Evolutionary conservation across 2,888 invertebrate genomes (phyloP), one percentile per base, ranked within the genome.

Genomic region (Labia minor): DNA sequence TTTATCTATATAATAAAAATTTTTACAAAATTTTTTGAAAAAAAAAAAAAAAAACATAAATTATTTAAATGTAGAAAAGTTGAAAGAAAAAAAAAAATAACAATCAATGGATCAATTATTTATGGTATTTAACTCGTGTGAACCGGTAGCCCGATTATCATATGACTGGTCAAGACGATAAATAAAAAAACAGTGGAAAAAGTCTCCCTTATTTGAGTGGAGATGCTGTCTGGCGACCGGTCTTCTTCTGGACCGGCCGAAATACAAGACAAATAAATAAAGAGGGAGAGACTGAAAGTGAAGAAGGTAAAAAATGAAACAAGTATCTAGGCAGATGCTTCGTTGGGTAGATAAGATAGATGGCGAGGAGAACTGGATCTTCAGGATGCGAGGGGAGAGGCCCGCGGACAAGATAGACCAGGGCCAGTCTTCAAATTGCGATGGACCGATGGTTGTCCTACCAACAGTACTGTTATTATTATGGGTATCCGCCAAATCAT

Each of bases 61-160:
- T n/a, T 8, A 49, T 49, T 49, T 49, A 4, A 8, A n/a, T 49
- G 4, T n/a, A 14, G n/a, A 49, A 14, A 49, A 49, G 49, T 8
- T 49, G 14, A 8, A 8, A n/a, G n/a, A n/a, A n/a, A n/a, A 49
- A 49, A 49, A 49, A 10, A 49, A 49, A 49, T 8, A 49, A 49
- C 49, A 49, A 49, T 49, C 49, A 49, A 49, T 49, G 49, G 16
- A 49, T 49, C 49, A 49, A 49, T 49, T 49, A 49, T 49, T 49
- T 49, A 49, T 49, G 49, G 49, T 49, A 49, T 49, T 49, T 49
- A 49, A 49, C 49, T 49, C 49, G 49, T 49, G 49, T 49, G 49
- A 49, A 49, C 49, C 49, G 49, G 49, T 49, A 49, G 49, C 49
- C 2, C 49, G 49, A 49, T 49, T 49, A 49, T 14, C 49, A 49